These are phyloP conservation scores for Sinocyclocheilus rhinocerous DNA, from an alignment of 2,113 vertebrate genomes.

Conservation along the genomic window DNA sequence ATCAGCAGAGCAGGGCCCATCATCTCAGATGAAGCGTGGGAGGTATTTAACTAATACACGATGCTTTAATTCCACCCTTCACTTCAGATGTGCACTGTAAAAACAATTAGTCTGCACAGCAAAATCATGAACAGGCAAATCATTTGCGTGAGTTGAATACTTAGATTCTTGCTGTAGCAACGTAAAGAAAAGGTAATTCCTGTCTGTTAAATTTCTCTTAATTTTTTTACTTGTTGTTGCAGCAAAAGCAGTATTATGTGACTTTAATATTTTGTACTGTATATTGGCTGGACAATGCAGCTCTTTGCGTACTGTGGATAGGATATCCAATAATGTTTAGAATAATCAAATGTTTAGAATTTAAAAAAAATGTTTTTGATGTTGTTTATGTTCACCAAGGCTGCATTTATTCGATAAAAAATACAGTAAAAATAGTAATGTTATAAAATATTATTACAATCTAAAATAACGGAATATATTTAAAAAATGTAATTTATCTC, in stretches of 20 bases:
- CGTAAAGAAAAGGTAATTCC: background rate
- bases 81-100: slow-evolving; percentile 16
- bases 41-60: slow-evolving; percentile 27
- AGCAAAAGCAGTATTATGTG: background rate
- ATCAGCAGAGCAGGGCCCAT: slow-evolving; percentile 33
- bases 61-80: slow-evolving; percentile 31
- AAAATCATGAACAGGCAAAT: slow-evolving; percentile 1
- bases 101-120: slow-evolving; percentile 7
- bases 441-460: background rate
- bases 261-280: background rate
- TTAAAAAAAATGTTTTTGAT: too few species aligned
- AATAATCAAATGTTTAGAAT: background rate
- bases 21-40: slow-evolving; percentile 34
- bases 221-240: background rate
- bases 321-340: too few species aligned
- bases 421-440: background rate
- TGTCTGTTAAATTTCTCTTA: background rate
- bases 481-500: background rate
- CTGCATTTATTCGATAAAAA: background rate
- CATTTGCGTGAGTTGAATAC: background rate
- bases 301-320: background rate
- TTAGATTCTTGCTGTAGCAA: background rate
- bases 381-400: background rate
- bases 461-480: background rate
- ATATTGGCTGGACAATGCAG: background rate